Base-by-base conservation (phyloP, 2,888 invertebrate genomes). In the Notodonta dromedarius region DNA sequence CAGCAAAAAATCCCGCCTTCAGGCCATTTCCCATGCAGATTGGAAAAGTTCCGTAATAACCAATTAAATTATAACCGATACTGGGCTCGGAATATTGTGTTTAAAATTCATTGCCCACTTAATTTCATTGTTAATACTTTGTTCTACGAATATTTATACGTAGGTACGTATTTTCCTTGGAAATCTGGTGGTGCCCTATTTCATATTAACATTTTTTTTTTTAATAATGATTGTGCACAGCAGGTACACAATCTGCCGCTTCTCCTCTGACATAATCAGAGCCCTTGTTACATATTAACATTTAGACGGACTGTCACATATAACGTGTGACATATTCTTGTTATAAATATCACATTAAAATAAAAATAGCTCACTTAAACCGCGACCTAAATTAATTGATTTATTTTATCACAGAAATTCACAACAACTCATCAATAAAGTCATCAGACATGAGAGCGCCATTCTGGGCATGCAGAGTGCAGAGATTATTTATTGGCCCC, bases 1-100 rank as follows among this genome's bases (percentile, higher is more conserved):
- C 59, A 55, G 56, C 69, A 58, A 71, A 74, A 76, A 74, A 73
- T 65, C 62, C 60, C 58, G 63, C 70, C 71, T 62, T 69, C 67
- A 68, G 65, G 65, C 72, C 76, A 83, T 83, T 84, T 74, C 78
- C 76, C 77, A 84, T 86, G 86, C 78, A 88, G 85, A 88, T 89
- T 88, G 88, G 84, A 85, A 89, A 89, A 89, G 74, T 89, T 88
- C 80, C 77, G 77, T 79, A 83, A 85, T 85, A 88, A 84, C 85
- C 88, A 89, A 88, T 89, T 88, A 87, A 84, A 81, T 83, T 81
- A 84, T 79, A 82, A 79, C 77, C 77, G 79, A 83, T 82, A 82
- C 73, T 62, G 57, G 58, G 66, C 32, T 74, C 65, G 70, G 65
- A 65, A 59, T 68, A 73, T 61, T 69, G 59, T 76, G 78, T 77